Percentiles rank a stretch among this genome's conserved stretches.
These are phyloP conservation scores for Drosophila paramelanica DNA, from an alignment of 2,888 invertebrate species.

Conservation along the genomic window DNA sequence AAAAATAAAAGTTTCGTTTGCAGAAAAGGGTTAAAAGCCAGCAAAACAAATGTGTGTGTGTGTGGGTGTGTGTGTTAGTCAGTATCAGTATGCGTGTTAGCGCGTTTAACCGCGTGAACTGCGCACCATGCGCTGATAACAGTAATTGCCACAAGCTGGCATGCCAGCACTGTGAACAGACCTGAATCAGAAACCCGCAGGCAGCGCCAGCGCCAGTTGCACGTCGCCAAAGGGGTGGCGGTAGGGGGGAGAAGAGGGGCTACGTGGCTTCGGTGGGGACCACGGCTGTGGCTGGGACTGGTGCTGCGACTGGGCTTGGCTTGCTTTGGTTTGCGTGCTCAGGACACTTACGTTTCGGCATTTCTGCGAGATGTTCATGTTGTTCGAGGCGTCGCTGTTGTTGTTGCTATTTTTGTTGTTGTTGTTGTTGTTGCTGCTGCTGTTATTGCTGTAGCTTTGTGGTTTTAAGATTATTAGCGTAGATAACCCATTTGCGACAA, in stretches of 20 bases:
- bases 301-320: conserved; percentile 25
- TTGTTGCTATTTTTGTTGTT: conserved; percentile 35
- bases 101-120: conserved; percentile 80
- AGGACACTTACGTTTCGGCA: conserved; percentile 71
- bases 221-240: conserved; percentile 10
- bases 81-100: conserved; percentile 71
- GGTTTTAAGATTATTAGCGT: conserved; percentile 79
- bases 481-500: conserved; percentile 75
- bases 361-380: conserved; percentile 53
- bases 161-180: conserved; percentile 52
- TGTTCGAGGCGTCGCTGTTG: conserved; percentile 30
- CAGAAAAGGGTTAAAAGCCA: conserved; percentile 75
- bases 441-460: conserved; percentile 59
- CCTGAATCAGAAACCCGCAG: conserved; percentile 54
- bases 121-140: conserved; percentile 80
- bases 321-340: conserved; percentile 64
- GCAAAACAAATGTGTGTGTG: conserved; percentile 39
- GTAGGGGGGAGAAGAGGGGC: not conserved
- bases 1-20: conserved; percentile 67
- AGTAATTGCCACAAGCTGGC: conserved; percentile 80
- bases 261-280: not conserved
- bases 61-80: conserved; percentile 28
- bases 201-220: conserved; percentile 24
- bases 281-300: too few species aligned
- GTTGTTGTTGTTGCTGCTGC: conserved; percentile 33